phyloP scores from a whole-genome alignment of 2,888 invertebrate genomes.

The Hydrotaea diabolus region DNA sequence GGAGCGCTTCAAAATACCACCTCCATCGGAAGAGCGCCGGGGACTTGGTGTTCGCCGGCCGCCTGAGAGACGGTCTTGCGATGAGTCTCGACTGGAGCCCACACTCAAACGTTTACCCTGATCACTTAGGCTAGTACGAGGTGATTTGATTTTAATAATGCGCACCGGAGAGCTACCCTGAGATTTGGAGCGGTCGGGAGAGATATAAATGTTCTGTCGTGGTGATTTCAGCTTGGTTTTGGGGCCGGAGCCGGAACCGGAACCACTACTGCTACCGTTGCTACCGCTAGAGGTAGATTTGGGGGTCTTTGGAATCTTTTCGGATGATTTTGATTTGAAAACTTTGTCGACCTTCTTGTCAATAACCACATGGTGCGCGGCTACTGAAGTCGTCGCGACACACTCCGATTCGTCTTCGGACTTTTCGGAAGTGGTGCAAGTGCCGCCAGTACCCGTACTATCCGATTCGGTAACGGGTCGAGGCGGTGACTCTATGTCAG shows the following conservation, averaged over 20 bases:
- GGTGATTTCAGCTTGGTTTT: conserved; percentile 80
- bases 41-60: conserved; percentile 79
- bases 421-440: conserved; percentile 77
- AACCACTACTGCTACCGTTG: conserved; percentile 69
- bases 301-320: conserved; percentile 61
- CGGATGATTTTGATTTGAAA: conserved; percentile 78
- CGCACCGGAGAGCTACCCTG: conserved; percentile 80
- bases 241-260: conserved; percentile 48
- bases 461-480: conserved; percentile 77
- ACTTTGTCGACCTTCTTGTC: conserved; percentile 81
- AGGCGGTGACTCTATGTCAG: conserved; percentile 78
- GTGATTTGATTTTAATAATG: conserved; percentile 81
- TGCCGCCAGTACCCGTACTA: conserved; percentile 75
- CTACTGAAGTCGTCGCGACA: conserved; percentile 67
- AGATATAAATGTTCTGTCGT: conserved; percentile 83
- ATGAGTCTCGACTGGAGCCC: conserved; percentile 78
- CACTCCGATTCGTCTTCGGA: conserved; percentile 79
- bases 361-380: conserved; percentile 75
- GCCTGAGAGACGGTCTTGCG: conserved; percentile 77
- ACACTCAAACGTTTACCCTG: conserved; percentile 78
- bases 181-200: conserved; percentile 81
- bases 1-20: conserved; percentile 79
- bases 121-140: conserved; percentile 83
- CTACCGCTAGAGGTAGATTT: conserved; percentile 64
- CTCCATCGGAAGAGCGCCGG: conserved; percentile 78